Percentiles rank a stretch among this genome's conserved stretches.
These are phyloP conservation scores for Paradoxurus hermaphroditus DNA, from an alignment of 2,113 vertebrate genomes.

Conservation along the genomic window DNA sequence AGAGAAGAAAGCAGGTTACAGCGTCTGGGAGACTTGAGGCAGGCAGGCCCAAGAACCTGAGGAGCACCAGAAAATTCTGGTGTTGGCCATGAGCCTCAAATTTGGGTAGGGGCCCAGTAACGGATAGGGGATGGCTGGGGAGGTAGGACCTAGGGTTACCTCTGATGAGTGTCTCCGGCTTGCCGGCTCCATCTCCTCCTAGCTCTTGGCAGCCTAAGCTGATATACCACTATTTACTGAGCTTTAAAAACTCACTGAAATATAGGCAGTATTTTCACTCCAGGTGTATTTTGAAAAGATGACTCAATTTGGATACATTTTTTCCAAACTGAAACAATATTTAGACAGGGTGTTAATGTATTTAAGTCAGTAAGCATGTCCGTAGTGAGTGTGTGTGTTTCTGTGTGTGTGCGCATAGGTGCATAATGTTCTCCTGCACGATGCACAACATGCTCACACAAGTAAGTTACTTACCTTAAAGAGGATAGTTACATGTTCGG, in stretches of 20 bases:
- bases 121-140: rapidly evolving
- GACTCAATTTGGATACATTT: not conserved
- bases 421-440: not conserved
- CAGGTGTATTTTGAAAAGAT: slow-evolving; percentile 6
- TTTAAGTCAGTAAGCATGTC: not conserved
- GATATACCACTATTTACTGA: not conserved
- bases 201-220: not conserved
- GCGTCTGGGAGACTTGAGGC: not conserved
- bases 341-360: not conserved
- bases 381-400: no score
- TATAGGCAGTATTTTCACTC: not conserved
- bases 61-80: not conserved
- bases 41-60: not conserved
- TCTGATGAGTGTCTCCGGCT: not conserved
- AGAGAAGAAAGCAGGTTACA: not conserved
- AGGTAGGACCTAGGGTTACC: not conserved
- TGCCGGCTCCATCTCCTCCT: not conserved
- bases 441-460: not conserved
- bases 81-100: not conserved
- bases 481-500: not conserved
- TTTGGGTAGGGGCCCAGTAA: not conserved
- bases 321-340: slow-evolving; percentile 35
- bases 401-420: not conserved
- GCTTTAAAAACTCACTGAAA: slow-evolving; percentile 23
- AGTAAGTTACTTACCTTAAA: not conserved